These are phyloP conservation scores for Sesia bembeciformis DNA, from an alignment of 2,888 invertebrate genomes.

Conservation along the genomic window DNA sequence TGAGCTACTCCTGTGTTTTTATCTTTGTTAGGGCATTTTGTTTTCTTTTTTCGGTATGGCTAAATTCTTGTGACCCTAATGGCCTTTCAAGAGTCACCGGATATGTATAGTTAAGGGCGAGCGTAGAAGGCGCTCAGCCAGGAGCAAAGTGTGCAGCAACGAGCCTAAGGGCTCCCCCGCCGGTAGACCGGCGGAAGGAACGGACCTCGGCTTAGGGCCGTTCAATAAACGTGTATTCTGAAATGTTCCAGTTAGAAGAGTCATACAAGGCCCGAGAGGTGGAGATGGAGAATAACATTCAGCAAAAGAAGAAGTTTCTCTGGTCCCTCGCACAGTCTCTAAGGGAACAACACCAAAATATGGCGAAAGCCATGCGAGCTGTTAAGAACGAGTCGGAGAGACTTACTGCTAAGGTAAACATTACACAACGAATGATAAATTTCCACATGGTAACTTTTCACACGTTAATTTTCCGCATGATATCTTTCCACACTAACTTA, in stretches of 20 bases:
- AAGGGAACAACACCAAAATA: slow-evolving; percentile 38
- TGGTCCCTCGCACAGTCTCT: slow-evolving; percentile 48
- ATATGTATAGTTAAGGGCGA: too few relatives aligned
- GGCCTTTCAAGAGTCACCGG: too few relatives aligned
- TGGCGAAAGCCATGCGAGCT: slow-evolving; percentile 38
- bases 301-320: slow-evolving; percentile 49
- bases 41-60: not conserved
- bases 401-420: slow-evolving; percentile 36
- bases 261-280: slow-evolving; percentile 33
- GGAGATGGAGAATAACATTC: slow-evolving; percentile 29
- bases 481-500: too few relatives aligned
- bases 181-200: too few relatives aligned
- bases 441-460: too few relatives aligned
- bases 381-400: slow-evolving; percentile 29
- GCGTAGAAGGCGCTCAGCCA: too few relatives aligned
- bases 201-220: too few relatives aligned
- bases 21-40: not conserved
- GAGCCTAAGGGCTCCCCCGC: too few relatives aligned
- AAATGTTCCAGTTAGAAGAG: slow-evolving; percentile 37
- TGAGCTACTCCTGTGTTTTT: too few relatives aligned
- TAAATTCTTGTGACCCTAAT: not conserved
- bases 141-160: too few relatives aligned
- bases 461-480: too few relatives aligned
- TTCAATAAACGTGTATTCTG: not conserved
- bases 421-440: not conserved